Evolutionary conservation across 2,797 vertebrate species (phyloP), one percentile per base, ranked within the genome.

Genomic region (Melanotaenia boesemani): DNA sequence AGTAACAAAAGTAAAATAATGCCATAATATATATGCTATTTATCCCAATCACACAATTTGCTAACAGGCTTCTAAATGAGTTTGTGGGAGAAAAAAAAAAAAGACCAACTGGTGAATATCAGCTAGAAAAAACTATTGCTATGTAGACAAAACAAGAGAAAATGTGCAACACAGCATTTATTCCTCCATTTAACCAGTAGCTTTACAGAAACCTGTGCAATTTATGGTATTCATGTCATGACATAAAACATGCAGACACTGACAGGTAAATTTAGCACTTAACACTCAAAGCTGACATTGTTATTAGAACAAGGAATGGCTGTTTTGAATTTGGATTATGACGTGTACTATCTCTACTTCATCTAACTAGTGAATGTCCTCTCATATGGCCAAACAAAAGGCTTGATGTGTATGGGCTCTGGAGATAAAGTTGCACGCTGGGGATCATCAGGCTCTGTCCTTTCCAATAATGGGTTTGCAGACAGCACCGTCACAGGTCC

Each of bases 401-500:
- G 74, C 20, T 73, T 81, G 62, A 74, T 64, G 58, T 67, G 70
- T 30, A 69, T 58, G 58, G 1, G 84, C 92, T 93, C 90, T 94
- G 89, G 82, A 74, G 44, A 55, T 87, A 83, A 48, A 22, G 77
- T 75, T 96, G 96, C 95, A 96, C 97, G 95, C 94, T 89, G 0
- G 6, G 61, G 81, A 63, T 91, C 89, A 90, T 99, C 97, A 5
- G 95, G 95, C 87, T 86, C 0, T 85, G 93, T 82, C 96, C 80
- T 89, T 79, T 95, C 97, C 95, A 75, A 11, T 54, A 4, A 20
- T 89, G 95, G 96, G 96, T 85, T 99, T 97, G 80, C 57, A 92
- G 94, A 87, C 92, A 95, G 90, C 8, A 88, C 95, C 96, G 0
- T 99, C 98, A 99, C 93, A 60, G 77, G 85, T 91, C 94, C 95